Base-by-base conservation (phyloP, 2,797 vertebrate species). In the Sarcoramphus papa region DNA sequence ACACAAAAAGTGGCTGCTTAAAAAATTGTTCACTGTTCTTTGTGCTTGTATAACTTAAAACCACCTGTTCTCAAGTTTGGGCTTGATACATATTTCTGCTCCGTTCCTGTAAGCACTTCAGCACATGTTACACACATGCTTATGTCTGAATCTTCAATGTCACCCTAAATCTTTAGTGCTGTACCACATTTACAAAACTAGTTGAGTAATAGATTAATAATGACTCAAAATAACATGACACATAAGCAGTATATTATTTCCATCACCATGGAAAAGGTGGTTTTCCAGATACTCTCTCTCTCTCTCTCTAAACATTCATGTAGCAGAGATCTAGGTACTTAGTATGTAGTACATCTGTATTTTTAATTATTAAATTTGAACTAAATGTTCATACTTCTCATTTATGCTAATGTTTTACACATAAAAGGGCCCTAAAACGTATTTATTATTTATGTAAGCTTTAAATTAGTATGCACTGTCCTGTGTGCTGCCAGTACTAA, bases 51-150 rank as follows among this genome's bases (percentile, higher is more conserved):
- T 96, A 94, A 96, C 89, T 94, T 95, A 86, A 96, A 97, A 63
- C 82, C 95, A 95, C 93, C 93, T 97, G 93, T 97, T 97, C 97
- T 97, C 94, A 97, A 95, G 95, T 97, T 97, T 90, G 92, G 96
- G 77, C 96, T 96, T 97, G 94, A 96, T 94, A 92, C 91, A 96
- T 97, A 96, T 68, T 97, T 97, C 91, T 95, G 84, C 68, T 91
- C 73, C 2, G 3, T 80, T 95, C 80, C 78, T 93, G 69, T 88
- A 91, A 97, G 91, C 75, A 59, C 59, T 94, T 90, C 75, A 92
- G 91, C 89, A 91, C 92, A 88, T 93, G 88, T 93, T 95, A 93
- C 65, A 83, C 91, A 94, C 73, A 83, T 93, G 91, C 86, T 90
- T 88, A 77, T 10, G 28, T 95, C 89, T 37, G 84, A 47, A 70